These are phyloP conservation scores for Parnassius glacialis DNA, from an alignment of 2,888 invertebrate species.

Conservation along the genomic window DNA sequence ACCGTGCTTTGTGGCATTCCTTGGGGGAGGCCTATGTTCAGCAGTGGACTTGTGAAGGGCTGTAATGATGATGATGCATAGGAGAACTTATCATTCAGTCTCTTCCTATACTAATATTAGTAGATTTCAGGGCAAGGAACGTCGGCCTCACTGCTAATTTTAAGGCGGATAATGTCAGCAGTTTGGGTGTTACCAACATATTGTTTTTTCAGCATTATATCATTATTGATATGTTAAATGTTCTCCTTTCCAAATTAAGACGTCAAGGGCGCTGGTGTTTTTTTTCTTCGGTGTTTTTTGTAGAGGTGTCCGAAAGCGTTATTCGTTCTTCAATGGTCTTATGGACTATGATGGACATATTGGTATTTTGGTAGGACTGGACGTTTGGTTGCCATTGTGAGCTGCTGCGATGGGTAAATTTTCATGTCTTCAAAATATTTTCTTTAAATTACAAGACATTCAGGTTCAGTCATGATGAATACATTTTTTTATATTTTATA, in stretches of 20 bases:
- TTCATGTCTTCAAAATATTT: too few relatives aligned
- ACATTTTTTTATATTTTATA: too few relatives aligned
- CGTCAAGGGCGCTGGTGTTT: slow-evolving; percentile 47
- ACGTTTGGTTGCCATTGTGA: slow-evolving; percentile 61
- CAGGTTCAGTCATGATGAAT: too few relatives aligned
- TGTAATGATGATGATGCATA: too few relatives aligned
- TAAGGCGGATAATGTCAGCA: slow-evolving; percentile 43
- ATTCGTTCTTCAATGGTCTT: slow-evolving; percentile 40
- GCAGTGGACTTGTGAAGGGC: too few relatives aligned
- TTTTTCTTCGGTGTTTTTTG: slow-evolving; percentile 50
- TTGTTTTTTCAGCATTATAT: slow-evolving; percentile 56
- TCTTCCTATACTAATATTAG: too few relatives aligned
- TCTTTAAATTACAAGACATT: too few relatives aligned
- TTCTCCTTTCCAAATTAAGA: slow-evolving; percentile 69
- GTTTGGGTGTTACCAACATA: slow-evolving; percentile 57
- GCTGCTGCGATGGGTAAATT: slow-evolving; percentile 52
- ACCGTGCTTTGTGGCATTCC: too few relatives aligned
- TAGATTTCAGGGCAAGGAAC: too few relatives aligned
- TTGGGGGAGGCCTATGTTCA: too few relatives aligned
- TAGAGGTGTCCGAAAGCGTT: slow-evolving; percentile 44
- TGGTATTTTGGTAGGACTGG: slow-evolving; percentile 30
- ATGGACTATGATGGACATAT: slow-evolving; percentile 41
- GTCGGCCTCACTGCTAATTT: too few relatives aligned
- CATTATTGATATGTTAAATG: slow-evolving; percentile 42
- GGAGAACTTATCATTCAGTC: too few relatives aligned